Conservation (phyloP, 1,140 invertebrate genomes). For the Xylocopa sonorina region DNA sequence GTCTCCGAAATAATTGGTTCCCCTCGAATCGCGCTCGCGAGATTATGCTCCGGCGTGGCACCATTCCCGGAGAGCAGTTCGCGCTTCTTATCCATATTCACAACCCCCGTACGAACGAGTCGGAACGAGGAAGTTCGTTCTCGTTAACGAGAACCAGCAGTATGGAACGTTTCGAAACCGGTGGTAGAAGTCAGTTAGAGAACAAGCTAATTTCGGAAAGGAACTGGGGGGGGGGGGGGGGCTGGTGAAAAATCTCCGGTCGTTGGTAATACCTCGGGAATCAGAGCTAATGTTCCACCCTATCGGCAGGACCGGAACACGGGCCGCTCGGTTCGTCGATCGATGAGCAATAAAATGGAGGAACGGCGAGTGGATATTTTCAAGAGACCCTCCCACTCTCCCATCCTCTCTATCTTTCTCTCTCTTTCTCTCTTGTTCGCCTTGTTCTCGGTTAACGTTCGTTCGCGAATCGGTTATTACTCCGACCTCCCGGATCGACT, state of each 20-base stretch:
- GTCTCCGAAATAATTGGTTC: too few species aligned
- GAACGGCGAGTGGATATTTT: conserved; percentile 10
- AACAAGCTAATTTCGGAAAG: neutral
- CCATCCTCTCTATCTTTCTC: too few species aligned
- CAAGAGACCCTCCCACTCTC: too few species aligned
- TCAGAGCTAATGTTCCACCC: neutral
- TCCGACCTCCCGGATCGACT: conserved; percentile 12
- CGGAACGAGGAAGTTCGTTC: neutral
- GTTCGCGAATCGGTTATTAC: conserved; percentile 34
- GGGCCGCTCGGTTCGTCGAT: neutral
- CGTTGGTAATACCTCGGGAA: neutral
- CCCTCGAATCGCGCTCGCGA: too few species aligned
- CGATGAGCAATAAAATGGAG: conserved; percentile 24
- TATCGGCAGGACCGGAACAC: neutral
- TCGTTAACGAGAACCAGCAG: too few species aligned
- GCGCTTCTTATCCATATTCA: neutral
- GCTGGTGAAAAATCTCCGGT: neutral
- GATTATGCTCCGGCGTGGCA: neutral
- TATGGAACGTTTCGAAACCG: neutral
- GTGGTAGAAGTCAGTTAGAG: neutral
- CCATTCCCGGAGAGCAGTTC: neutral
- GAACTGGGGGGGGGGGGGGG: neutral
- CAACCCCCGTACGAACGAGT: neutral
- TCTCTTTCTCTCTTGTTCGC: neutral
- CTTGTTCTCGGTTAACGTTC: conserved; percentile 1